Evolutionary conservation across 2,797 vertebrate genomes (phyloP), one percentile per base, ranked within the genome.

Genomic region (Oryzias sinensis): DNA sequence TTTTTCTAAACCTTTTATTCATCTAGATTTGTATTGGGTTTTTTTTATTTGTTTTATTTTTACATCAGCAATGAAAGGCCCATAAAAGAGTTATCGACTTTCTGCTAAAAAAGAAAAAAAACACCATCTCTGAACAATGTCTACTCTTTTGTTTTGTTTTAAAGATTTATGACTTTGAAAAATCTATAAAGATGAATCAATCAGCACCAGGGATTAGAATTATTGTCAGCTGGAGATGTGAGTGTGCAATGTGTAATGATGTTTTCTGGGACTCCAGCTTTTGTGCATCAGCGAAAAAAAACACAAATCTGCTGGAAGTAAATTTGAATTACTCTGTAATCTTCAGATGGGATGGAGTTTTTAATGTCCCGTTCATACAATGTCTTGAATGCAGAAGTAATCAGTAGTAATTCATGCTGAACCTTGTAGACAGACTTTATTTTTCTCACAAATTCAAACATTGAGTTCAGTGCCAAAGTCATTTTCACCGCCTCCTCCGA

Each of bases 121-220:
- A 62, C 49, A 59, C 14, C 14, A 48, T 47, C 44, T 60, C 43
- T 16, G 18, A 74, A 47, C 74, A 52, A 67, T 72, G 45, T 68
- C 22, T 37, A 43, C 24, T 46, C 52, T 59, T 64, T 65, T 52
- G 47, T 53, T 52, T 51, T 53, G n/a, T 20, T 53, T 40, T 67
- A 77, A 70, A 62, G 67, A 62, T 64, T 55, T 56, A 53, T 2
- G 5, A 46, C 27, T 69, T 54, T 20, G 67, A 49, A 65, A 80
- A 73, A 51, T 61, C 59, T 9, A 74, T 52, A 33, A 15, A 64
- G 67, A 77, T 55, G 51, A 80, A 77, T 70, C 51, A 43, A 46
- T 80, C 70, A 49, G 33, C 56, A 63, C 24, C 68, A 74, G 78
- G 60, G 59, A 54, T 70, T 68, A 65, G 75, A 77, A 82, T 83